Percentiles rank a stretch among this genome's conserved stretches.
Conservation (phyloP, 2,113 vertebrate species). For the Psittacara wagleri region DNA sequence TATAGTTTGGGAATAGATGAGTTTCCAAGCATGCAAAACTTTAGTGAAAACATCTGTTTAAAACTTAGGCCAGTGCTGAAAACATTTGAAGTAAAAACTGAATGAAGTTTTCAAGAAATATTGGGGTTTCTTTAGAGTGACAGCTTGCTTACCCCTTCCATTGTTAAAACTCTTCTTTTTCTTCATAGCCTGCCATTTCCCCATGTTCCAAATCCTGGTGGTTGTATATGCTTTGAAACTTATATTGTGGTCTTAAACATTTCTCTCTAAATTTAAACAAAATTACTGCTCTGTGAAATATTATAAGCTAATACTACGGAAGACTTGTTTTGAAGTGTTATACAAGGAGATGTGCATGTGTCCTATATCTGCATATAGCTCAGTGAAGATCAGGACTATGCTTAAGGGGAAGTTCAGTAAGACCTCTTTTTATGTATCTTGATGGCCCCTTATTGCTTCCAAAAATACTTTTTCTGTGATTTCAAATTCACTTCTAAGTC, state of each 20-base stretch:
- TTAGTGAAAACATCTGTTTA: neutral
- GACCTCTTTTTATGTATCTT: neutral
- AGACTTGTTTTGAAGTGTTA: neutral
- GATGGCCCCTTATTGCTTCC: neutral
- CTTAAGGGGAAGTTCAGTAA: neutral
- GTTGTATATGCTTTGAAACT: neutral
- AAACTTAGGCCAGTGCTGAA: neutral
- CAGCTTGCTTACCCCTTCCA: neutral
- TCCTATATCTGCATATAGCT: neutral
- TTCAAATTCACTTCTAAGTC: constrained; percentile 38
- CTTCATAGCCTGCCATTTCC: neutral
- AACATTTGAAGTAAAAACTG: neutral
- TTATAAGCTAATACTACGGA: neutral
- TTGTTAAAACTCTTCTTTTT: neutral
- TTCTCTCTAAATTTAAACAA: neutral
- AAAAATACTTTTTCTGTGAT: constrained; percentile 1
- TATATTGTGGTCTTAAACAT: neutral
- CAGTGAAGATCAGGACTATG: neutral
- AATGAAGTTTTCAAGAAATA: neutral
- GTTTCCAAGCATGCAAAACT: neutral
- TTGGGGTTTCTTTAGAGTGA: neutral
- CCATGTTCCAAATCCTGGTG: neutral
- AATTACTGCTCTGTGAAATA: neutral
- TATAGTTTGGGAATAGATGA: neutral
- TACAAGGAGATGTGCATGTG: neutral